phyloP scores from a whole-genome alignment of 2,113 vertebrate species.

The Choloepus hoffmanni region DNA sequence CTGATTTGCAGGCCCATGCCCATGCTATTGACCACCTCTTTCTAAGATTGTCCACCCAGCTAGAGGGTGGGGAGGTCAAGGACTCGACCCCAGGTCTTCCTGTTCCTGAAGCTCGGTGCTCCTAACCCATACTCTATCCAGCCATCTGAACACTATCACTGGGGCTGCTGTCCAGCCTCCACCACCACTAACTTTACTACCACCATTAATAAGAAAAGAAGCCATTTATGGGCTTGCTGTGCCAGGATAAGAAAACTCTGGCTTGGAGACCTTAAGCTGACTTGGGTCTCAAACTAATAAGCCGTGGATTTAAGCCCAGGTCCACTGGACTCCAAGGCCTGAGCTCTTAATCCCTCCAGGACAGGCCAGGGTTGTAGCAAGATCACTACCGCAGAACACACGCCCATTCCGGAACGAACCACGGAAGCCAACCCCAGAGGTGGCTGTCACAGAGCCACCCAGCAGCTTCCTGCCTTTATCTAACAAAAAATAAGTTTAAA shows the following conservation, averaged over 20 bases:
- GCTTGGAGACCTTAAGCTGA: background rate
- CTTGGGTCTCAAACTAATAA: background rate
- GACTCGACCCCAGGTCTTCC: background rate
- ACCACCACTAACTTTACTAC: background rate
- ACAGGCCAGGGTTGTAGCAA: background rate
- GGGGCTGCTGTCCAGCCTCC: background rate
- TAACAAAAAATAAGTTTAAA: background rate
- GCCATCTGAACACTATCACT: background rate
- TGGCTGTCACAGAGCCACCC: constrained; percentile 8
- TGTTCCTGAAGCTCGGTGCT: background rate
- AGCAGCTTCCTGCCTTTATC: constrained; percentile 50
- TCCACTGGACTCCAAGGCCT: background rate
- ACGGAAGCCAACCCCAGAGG: background rate
- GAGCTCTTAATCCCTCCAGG: background rate
- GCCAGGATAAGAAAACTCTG: background rate
- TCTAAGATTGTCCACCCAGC: background rate
- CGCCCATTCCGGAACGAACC: background rate
- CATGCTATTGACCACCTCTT: background rate
- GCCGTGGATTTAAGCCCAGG: background rate
- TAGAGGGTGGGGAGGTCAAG: background rate
- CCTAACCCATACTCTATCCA: background rate
- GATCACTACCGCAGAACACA: background rate
- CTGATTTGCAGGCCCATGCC: background rate
- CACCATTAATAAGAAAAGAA: background rate
- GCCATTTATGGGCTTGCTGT: background rate